Conservation (phyloP, 2,888 invertebrate genomes). For the Hoplodrina blanda region DNA sequence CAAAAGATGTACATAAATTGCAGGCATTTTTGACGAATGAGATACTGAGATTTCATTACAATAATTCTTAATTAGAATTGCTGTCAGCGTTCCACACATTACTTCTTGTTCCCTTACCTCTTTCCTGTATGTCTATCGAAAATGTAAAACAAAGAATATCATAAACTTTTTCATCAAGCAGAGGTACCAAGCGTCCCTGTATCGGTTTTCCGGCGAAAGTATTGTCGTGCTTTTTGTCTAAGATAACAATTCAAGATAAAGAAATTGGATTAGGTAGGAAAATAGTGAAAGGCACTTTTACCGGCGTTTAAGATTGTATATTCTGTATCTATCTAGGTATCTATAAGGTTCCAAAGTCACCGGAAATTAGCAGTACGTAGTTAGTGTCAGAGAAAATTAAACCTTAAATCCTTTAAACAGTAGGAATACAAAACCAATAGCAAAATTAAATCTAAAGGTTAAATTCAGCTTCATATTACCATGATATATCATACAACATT, state of each 20-base stretch:
- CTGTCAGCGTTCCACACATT: no score
- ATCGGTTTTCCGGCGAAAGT: neutral
- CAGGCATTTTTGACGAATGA: no score
- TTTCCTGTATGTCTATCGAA: no score
- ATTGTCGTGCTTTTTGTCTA: slow-evolving; percentile 1
- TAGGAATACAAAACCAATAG: neutral
- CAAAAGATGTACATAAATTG: no score
- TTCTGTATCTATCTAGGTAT: neutral
- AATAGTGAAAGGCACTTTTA: neutral
- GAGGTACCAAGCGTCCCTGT: neutral
- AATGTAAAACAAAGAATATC: neutral
- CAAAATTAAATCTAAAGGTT: neutral
- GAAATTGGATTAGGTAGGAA: neutral
- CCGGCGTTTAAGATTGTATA: neutral
- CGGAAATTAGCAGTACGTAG: neutral
- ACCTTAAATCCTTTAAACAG: neutral
- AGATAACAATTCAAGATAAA: slow-evolving; percentile 3
- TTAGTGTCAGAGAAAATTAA: neutral
- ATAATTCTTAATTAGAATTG: no score
- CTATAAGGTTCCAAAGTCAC: no score
- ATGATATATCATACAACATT: neutral
- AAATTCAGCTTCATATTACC: no score
- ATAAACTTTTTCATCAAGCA: neutral
- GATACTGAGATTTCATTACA: no score
- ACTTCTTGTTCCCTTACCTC: no score